phyloP scores from a whole-genome alignment of 1,140 invertebrate species.

The Bombus haemorrhoidalis region DNA sequence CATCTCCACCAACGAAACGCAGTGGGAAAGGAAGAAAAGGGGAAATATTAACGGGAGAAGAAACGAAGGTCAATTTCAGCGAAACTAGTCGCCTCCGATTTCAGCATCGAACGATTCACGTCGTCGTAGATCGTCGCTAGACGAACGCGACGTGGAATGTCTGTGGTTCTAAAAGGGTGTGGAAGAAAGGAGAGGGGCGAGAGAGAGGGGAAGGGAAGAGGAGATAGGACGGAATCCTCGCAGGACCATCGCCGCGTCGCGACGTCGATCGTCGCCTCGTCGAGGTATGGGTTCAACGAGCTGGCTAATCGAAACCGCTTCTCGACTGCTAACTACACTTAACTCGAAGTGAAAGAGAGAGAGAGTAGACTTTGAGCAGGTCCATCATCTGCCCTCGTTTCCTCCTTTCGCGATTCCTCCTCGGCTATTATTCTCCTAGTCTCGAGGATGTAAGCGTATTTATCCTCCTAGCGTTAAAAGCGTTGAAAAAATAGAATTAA shows the following conservation, averaged over 20 bases:
- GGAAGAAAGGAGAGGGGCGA: not conserved
- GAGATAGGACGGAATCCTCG: slow-evolving; percentile 30
- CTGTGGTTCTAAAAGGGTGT: not conserved
- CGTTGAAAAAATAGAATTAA: no score
- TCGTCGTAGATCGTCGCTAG: slow-evolving; percentile 38
- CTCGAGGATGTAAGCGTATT: no score
- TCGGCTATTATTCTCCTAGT: slow-evolving; percentile 9
- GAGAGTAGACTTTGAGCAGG: not conserved
- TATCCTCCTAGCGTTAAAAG: no score
- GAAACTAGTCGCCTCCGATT: slow-evolving; percentile 44
- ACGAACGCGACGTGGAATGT: slow-evolving; percentile 21
- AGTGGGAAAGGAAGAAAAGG: not conserved
- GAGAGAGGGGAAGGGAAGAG: no score
- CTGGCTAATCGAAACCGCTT: slow-evolving; percentile 70
- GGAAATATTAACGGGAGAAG: no score
- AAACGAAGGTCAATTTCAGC: not conserved
- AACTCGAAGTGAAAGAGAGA: slow-evolving; percentile 41
- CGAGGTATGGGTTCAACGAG: slow-evolving; percentile 61
- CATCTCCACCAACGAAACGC: not conserved
- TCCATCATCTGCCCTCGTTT: slow-evolving; percentile 38
- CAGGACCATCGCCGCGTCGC: not conserved
- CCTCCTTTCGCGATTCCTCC: slow-evolving; percentile 14
- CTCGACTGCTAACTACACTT: slow-evolving; percentile 58
- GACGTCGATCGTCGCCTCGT: slow-evolving; percentile 32
- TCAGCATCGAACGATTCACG: slow-evolving; percentile 32